Percentiles rank a stretch among this genome's conserved stretches.
Conservation (phyloP, 2,888 invertebrate species). For the Melangyna quadrimaculata region DNA sequence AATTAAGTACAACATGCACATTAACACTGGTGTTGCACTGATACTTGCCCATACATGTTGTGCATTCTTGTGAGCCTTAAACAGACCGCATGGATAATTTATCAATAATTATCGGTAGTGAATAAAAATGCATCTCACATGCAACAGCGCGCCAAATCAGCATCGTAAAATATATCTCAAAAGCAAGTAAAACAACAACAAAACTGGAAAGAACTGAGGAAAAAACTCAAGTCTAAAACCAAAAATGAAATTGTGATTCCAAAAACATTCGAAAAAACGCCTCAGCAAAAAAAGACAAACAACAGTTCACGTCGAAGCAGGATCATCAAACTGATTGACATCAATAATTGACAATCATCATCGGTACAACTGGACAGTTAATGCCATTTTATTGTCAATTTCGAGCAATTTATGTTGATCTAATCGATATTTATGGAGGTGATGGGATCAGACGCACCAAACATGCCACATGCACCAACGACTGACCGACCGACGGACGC, state of each 20-base stretch:
- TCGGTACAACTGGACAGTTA: conserved; percentile 71
- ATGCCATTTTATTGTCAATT: conserved; percentile 73
- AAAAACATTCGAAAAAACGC: conserved; percentile 1
- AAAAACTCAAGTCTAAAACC: conserved; percentile 9
- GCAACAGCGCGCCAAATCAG: conserved; percentile 14
- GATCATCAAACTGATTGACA: conserved; percentile 69
- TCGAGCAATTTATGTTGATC: conserved; percentile 73
- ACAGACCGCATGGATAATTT: conserved; percentile 44
- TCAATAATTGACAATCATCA: conserved; percentile 72
- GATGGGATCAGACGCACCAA: conserved; percentile 51
- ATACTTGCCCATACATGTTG: not conserved
- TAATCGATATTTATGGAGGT: conserved; percentile 72
- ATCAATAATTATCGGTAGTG: conserved; percentile 50
- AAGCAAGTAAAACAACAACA: not conserved
- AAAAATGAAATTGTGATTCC: conserved; percentile 16
- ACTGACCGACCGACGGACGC: not conserved
- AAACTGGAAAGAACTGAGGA: not conserved
- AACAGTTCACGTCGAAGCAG: conserved; percentile 38
- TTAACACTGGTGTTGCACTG: not conserved
- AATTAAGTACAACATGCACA: conserved; percentile 5
- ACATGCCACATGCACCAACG: conserved; percentile 5
- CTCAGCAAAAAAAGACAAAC: not conserved
- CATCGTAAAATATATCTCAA: not conserved
- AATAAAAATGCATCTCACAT: conserved; percentile 66
- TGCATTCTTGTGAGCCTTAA: conserved; percentile 23